Percentiles rank a stretch among this genome's conserved stretches.
These are phyloP conservation scores for Archegozetes longisetosus DNA, from an alignment of 1,140 invertebrate genomes.

Conservation along the genomic window DNA sequence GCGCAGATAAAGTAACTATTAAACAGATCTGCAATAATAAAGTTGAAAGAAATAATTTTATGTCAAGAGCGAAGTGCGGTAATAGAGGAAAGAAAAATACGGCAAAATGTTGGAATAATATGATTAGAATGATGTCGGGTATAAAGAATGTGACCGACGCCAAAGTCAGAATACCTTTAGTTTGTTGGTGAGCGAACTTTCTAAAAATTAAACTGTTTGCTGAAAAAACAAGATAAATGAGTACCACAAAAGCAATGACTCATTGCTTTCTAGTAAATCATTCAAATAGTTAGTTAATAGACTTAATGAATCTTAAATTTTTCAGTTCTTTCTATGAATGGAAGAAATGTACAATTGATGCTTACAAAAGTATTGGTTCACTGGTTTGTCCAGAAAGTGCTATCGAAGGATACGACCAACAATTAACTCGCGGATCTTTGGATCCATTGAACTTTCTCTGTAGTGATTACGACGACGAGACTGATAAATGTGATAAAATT, in stretches of 20 bases:
- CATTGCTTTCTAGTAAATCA: too few species aligned
- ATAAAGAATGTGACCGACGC: conserved; percentile 1
- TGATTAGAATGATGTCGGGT: neutral
- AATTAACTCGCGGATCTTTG: neutral
- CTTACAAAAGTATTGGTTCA: neutral
- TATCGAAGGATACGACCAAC: neutral
- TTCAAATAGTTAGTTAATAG: neutral
- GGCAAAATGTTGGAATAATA: neutral
- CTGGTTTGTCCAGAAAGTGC: neutral
- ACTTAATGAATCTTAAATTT: neutral
- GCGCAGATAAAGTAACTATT: too few species aligned
- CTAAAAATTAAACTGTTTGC: neutral
- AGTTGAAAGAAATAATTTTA: too few species aligned
- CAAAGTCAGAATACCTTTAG: conserved; percentile 5
- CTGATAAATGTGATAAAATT: neutral
- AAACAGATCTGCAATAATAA: too few species aligned
- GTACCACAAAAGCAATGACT: too few species aligned
- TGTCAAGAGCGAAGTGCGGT: conserved; percentile 5
- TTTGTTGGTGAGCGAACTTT: conserved; percentile 3
- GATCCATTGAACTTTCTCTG: neutral
- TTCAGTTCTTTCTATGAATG: conserved; percentile 1
- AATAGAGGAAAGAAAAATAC: neutral
- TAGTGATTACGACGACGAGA: neutral
- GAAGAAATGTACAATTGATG: conserved; percentile 3
- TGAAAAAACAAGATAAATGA: too few species aligned